Base-by-base conservation (phyloP, 1,140 invertebrate species). In the Magallana gigas region DNA sequence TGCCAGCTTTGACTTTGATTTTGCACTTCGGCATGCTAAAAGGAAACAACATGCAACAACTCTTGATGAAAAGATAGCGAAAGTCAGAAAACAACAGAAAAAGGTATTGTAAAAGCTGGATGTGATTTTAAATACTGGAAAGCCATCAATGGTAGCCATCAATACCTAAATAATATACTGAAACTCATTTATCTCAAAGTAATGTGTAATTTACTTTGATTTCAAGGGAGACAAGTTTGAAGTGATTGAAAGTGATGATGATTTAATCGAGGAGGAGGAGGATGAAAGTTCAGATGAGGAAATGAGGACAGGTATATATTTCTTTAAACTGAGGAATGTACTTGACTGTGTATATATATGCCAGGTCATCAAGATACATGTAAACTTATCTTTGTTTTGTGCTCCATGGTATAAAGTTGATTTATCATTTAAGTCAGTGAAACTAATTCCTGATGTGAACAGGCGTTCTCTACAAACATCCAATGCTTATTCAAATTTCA, bases 31-130 rank as follows among this genome's bases (percentile, higher is more conserved):
- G 93, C 97, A 97, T 95, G 96, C 98, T 0, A 97, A 97, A 92
- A 95, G 97, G 71, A 98, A 97, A 95, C 96, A 96, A 0, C 97
- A 97, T 81, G 56, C 89, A 91, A 96, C 96, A 23, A 90, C 91
- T 11, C 95, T 97, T 6, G 97, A 98, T 95, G 97, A 98, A 85
- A 98, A 98, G 95, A 98, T 97, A 91, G 96, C 96, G 89, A 96
- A 95, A 93, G 94, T 96, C 5, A 94, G 96, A 90, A 91, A 95
- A 93, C 91, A 96, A 85, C 93, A 91, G 85, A 94, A 93, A 92
- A 92, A 93, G 95, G 94, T 87, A 92, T 91, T 64, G 16, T 64
- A 16, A 16, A 62, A 14, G 14, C 94, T 88, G 57, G 62, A 29
- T 59, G 8, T 85, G 1, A 12, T 71, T 8, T 85, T 84, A 16